Evolutionary conservation across 2,888 invertebrate genomes (phyloP), one percentile per base, ranked within the genome.

Genomic region (Rhyacophila evoluta): DNA sequence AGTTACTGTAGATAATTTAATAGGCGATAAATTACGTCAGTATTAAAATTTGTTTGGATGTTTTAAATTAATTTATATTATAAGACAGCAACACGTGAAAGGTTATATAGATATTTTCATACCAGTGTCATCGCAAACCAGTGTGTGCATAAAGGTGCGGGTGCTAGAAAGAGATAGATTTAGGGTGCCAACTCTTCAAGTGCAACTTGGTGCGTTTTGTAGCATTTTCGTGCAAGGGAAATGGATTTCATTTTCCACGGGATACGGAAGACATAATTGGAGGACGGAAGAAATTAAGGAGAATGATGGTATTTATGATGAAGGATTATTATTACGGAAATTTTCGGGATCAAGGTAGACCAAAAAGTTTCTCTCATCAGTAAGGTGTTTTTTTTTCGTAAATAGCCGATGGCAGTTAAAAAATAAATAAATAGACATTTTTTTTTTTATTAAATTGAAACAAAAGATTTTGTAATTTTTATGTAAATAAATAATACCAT

Each of bases 111-210:
- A 72, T 55, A 39, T 78, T 74, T 28, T 77, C 82, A 80, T 81
- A 80, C 80, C 82, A 81, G 72, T 80, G 79, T 74, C 79, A 80
- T 79, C 80, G 72, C 82, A 81, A 81, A 82, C 82, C 82, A 82
- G 82, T 82, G 82, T 82, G 82, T 82, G 82, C 82, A 81, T 82
- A 79, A 73, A 76, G 82, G 82, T 82, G 82, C 82, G 81, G 82
- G 82, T 82, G 82, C 82, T 81, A 82, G 74, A 82, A 77, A 79
- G 41, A 80, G 71, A 80, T 33, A 72, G 37, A 74, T 67, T 25
- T 27, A 80, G 79, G 82, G 82, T 82, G 80, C 82, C 37, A 79
- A 74, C 75, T 77, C 55, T 75, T 74, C 38, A 41, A 55, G 79
- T 82, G 82, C 82, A 82, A 81, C 82, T 79, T 71, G 79, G 82